phyloP scores from a whole-genome alignment of 2,888 invertebrate species.

The Acanthopleura granulata region DNA sequence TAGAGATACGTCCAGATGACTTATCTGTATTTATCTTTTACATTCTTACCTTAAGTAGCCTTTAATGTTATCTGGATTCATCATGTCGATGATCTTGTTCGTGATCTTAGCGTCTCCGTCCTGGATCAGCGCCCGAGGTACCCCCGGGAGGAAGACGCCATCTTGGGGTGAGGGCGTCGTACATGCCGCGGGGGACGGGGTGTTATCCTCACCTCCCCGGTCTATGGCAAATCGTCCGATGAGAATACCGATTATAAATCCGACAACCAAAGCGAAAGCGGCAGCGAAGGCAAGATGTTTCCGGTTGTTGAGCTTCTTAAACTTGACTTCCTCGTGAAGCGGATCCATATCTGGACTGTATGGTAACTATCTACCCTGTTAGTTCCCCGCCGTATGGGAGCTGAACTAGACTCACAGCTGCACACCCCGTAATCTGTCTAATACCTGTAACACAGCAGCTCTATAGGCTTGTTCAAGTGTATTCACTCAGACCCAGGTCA shows the following conservation, averaged over 20 bases:
- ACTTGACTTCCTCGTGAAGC: not conserved
- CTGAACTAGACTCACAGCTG: no score
- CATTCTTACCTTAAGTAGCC: no score
- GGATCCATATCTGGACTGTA: no score
- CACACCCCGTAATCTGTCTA: no score
- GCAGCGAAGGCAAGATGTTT: not conserved
- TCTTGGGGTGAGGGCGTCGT: conserved; percentile 18
- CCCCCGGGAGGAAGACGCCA: conserved; percentile 36
- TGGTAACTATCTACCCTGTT: no score
- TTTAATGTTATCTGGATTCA: conserved; percentile 46
- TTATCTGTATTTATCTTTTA: no score
- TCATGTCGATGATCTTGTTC: conserved; percentile 38
- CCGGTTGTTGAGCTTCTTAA: not conserved
- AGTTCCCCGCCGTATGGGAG: no score
- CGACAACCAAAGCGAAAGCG: conserved; percentile 21
- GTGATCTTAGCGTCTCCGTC: conserved; percentile 45
- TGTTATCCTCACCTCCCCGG: conserved; percentile 22
- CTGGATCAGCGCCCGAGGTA: conserved; percentile 32
- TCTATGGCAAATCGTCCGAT: conserved; percentile 44
- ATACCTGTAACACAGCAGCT: no score
- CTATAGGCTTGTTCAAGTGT: no score
- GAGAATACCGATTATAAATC: conserved; percentile 39
- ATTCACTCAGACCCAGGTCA: no score
- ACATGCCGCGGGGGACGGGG: no score
- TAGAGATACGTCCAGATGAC: no score